These are phyloP conservation scores for Coracopsis vasa DNA, from an alignment of 2,113 vertebrate species.

Conservation along the genomic window DNA sequence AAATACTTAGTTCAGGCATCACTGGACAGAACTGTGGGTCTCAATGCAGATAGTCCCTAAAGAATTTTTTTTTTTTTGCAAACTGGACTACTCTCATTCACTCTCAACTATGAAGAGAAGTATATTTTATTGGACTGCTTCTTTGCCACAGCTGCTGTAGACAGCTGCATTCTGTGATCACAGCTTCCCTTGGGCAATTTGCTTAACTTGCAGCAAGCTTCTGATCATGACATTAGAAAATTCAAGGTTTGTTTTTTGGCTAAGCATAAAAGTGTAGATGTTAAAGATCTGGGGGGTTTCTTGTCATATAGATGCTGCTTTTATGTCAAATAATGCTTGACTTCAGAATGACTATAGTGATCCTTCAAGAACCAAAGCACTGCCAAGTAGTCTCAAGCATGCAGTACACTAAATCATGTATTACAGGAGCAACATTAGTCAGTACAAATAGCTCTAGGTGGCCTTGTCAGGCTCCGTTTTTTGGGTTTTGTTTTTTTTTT, in stretches of 20 bases:
- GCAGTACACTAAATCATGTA: neutral
- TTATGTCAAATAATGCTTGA: neutral
- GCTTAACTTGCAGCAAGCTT: neutral
- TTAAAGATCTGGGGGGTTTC: neutral
- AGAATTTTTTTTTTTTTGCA: neutral
- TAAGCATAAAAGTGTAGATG: neutral
- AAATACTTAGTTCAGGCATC: neutral
- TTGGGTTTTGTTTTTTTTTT: neutral
- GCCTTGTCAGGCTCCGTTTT: neutral
- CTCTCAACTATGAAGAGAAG: neutral
- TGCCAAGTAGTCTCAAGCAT: neutral
- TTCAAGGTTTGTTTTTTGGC: neutral
- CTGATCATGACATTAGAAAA: neutral
- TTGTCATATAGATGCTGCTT: neutral
- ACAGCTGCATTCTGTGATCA: neutral
- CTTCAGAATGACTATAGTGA: neutral
- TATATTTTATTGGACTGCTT: neutral
- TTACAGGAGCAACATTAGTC: neutral
- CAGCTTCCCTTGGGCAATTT: neutral
- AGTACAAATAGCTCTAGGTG: neutral
- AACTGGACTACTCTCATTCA: neutral
- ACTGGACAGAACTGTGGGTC: neutral
- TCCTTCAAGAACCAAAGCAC: neutral
- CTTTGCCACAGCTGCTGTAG: neutral
- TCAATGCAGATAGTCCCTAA: neutral